A percentile compares a stretch with the other conserved stretches of the same genome.
These are phyloP conservation scores for Notodonta ziczac DNA, from an alignment of 2,888 invertebrate species.

Conservation along the genomic window DNA sequence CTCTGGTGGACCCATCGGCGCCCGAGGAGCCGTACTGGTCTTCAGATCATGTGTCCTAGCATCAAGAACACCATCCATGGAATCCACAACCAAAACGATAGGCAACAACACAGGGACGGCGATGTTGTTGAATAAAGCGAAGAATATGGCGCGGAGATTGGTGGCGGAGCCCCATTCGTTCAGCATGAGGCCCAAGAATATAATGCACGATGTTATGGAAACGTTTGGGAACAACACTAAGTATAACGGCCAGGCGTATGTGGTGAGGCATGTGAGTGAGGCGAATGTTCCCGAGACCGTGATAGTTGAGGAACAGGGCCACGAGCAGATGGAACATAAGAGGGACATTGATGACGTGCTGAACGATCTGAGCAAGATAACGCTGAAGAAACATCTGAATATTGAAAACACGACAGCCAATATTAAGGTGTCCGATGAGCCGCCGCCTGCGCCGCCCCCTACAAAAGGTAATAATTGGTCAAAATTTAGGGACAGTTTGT, in stretches of 20 bases:
- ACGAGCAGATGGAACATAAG: constrained; percentile 63
- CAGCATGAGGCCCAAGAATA: constrained; percentile 70
- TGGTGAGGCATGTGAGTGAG: constrained; percentile 72
- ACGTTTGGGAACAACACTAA: constrained; percentile 71
- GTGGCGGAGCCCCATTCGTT: constrained; percentile 75
- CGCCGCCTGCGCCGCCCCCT: constrained; percentile 46
- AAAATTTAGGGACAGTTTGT: no score
- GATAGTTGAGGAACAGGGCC: constrained; percentile 64
- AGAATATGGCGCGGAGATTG: constrained; percentile 74
- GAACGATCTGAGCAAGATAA: constrained; percentile 76
- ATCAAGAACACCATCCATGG: constrained; percentile 71
- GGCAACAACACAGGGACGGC: constrained; percentile 75
- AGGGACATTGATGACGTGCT: constrained; percentile 77
- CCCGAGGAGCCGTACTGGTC: constrained; percentile 86
- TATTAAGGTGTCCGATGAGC: constrained; percentile 71
- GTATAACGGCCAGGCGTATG: constrained; percentile 61
- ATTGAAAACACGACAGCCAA: constrained; percentile 79
- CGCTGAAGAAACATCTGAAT: constrained; percentile 74
- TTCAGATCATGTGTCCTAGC: constrained; percentile 88
- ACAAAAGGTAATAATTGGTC: constrained; percentile 49
- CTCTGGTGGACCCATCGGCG: constrained; percentile 85
- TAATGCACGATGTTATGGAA: constrained; percentile 81
- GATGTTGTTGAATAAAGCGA: constrained; percentile 75
- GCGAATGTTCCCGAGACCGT: constrained; percentile 59
- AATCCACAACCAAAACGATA: constrained; percentile 70